A percentile compares a stretch with the other conserved stretches of the same genome.
Evolutionary conservation across 2,888 invertebrate species (phyloP).

Genomic region (Boloria selene): DNA sequence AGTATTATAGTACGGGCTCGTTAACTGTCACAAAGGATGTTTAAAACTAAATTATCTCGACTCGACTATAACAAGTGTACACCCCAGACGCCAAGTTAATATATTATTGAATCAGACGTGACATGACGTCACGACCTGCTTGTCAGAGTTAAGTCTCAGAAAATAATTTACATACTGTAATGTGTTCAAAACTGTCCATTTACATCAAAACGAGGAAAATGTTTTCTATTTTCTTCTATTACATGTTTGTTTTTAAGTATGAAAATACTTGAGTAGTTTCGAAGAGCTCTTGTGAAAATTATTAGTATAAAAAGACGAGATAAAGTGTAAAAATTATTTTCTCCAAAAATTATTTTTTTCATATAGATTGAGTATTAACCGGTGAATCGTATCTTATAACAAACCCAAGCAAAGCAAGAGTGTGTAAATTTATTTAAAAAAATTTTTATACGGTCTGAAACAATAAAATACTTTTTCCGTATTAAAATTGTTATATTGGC

Average conservation of each 20-base stretch:
- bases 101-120: conserved; percentile 2
- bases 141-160: neutral
- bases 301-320: too few species aligned
- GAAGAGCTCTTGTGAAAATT: neutral
- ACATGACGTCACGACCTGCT: conserved; percentile 2
- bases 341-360: too few species aligned
- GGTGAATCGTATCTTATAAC: too few species aligned
- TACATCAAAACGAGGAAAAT: neutral
- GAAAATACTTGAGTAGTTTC: neutral
- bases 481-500: too few species aligned
- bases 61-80: neutral
- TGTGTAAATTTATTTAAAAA: too few species aligned
- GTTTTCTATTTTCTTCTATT: too few species aligned
- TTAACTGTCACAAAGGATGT: conserved; percentile 2
- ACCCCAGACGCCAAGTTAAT: neutral
- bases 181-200: neutral
- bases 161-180: neutral
- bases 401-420: too few species aligned
- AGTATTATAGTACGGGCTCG: conserved; percentile 3
- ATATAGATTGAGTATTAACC: too few species aligned
- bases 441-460: too few species aligned
- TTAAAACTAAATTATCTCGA: conserved; percentile 4
- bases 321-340: too few species aligned
- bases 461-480: too few species aligned
- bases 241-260: neutral